phyloP scores from a whole-genome alignment of 92 coral and sea anemone genomes.

The Plumapathes pennacea region DNA sequence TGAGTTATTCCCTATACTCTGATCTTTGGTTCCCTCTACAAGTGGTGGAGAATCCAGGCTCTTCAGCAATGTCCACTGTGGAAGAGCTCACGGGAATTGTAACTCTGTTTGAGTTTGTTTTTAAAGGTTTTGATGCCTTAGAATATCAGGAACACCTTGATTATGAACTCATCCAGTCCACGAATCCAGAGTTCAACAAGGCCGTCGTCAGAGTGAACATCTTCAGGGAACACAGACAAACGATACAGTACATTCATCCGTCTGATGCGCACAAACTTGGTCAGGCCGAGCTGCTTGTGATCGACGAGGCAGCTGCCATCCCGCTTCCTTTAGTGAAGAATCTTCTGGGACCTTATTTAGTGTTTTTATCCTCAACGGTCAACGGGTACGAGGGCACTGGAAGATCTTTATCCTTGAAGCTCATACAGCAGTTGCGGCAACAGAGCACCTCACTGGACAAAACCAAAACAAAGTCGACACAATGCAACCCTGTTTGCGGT shows the following conservation, averaged over 20 bases:
- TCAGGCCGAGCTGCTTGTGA: constrained; percentile 92
- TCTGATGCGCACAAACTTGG: constrained; percentile 98
- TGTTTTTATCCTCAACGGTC: constrained; percentile 89
- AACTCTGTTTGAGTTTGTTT: constrained; percentile 97
- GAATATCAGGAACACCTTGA: constrained; percentile 99
- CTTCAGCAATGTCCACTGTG: too few relatives aligned
- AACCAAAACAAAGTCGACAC: too few relatives aligned
- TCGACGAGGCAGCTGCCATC: constrained; percentile 99
- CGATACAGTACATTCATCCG: constrained; percentile 96
- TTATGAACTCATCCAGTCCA: constrained; percentile 96
- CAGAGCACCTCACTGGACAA: constrained; percentile 72
- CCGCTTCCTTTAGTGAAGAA: constrained; percentile 93
- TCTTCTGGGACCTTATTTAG: constrained; percentile 91
- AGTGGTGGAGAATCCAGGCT: too few relatives aligned
- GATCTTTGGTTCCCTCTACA: too few relatives aligned
- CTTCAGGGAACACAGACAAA: constrained; percentile 95
- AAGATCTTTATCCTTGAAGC: constrained; percentile 83
- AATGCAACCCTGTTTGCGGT: too few relatives aligned
- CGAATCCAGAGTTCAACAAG: constrained; percentile 97
- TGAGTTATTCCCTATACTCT: too few relatives aligned
- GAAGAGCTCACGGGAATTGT: too few relatives aligned
- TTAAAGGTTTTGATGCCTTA: constrained; percentile 95
- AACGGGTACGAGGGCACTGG: constrained; percentile 99
- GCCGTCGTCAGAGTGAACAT: constrained; percentile 97
- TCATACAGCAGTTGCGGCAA: constrained; percentile 83